Evolutionary conservation across 1,140 invertebrate genomes (phyloP).

Genomic region (Atta colombica): DNA sequence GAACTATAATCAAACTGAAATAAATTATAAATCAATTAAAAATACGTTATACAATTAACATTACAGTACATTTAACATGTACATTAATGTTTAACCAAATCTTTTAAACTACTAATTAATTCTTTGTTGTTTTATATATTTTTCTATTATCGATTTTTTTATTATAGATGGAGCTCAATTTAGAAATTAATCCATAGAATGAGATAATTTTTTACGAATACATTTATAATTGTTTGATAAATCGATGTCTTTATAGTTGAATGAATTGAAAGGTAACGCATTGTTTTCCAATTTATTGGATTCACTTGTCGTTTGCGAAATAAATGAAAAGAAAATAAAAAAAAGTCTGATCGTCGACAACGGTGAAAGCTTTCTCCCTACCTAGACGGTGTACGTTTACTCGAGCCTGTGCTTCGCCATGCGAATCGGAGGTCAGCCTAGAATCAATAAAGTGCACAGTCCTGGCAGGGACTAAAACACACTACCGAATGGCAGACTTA

Average conservation of each 20-base stretch:
- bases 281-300: constrained; percentile 50
- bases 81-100: neutral
- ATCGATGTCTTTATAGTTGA: neutral
- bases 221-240: constrained; percentile 23
- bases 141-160: neutral
- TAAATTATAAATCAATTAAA: neutral
- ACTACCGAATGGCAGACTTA: constrained; percentile 29
- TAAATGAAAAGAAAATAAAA: constrained; percentile 26
- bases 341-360: neutral
- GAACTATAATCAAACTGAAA: neutral
- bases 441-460: constrained; percentile 78
- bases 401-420: constrained; percentile 56
- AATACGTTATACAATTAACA: neutral
- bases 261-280: constrained; percentile 24
- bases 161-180: neutral
- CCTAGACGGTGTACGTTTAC: constrained; percentile 33
- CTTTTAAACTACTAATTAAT: neutral
- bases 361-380: constrained; percentile 24
- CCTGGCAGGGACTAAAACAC: constrained; percentile 67
- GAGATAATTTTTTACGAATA: constrained; percentile 11
- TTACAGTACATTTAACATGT: neutral
- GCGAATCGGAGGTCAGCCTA: constrained; percentile 75
- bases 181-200: neutral
- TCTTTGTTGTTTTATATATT: neutral
- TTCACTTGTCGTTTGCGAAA: constrained; percentile 21